Percentiles rank a stretch among this genome's conserved stretches.
These are phyloP conservation scores for Microtus californicus DNA, from an alignment of 2,797 vertebrate genomes.

Conservation along the genomic window DNA sequence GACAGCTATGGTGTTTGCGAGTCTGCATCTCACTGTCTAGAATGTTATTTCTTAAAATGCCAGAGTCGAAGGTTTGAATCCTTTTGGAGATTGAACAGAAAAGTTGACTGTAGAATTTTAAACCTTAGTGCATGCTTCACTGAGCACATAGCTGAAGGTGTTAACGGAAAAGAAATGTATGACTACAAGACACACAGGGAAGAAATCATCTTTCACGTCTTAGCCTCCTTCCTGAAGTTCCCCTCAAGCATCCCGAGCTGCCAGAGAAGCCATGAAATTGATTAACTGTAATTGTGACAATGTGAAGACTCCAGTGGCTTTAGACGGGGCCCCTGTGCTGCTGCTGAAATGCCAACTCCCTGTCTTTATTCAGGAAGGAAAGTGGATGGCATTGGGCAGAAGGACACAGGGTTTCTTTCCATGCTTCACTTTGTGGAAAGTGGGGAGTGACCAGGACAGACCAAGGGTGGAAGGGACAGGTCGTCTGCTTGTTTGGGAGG, in stretches of 20 bases:
- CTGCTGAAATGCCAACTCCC: background rate
- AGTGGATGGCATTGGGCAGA: background rate
- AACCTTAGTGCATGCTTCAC: background rate
- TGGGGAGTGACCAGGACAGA: background rate
- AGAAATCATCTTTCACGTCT: background rate
- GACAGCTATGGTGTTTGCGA: background rate
- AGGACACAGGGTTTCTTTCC: background rate
- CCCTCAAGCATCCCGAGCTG: background rate
- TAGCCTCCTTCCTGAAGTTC: rapidly evolving
- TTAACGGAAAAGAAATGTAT: constrained; percentile 28
- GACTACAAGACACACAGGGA: background rate
- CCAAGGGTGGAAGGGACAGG: background rate
- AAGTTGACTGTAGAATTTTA: background rate
- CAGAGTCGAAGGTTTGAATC: background rate
- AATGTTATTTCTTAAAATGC: background rate
- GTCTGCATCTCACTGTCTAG: background rate
- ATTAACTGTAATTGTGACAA: constrained; percentile 5
- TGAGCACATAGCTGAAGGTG: background rate
- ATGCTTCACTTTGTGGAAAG: background rate
- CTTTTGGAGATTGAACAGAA: background rate
- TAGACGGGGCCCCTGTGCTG: background rate
- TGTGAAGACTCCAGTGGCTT: constrained; percentile 2
- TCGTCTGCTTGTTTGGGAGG: background rate
- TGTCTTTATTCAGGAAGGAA: constrained; percentile 36
- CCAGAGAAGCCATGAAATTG: constrained; percentile 25